Evolutionary conservation across 2,888 invertebrate species (phyloP).

Genomic region (Epirrhoe alternata): DNA sequence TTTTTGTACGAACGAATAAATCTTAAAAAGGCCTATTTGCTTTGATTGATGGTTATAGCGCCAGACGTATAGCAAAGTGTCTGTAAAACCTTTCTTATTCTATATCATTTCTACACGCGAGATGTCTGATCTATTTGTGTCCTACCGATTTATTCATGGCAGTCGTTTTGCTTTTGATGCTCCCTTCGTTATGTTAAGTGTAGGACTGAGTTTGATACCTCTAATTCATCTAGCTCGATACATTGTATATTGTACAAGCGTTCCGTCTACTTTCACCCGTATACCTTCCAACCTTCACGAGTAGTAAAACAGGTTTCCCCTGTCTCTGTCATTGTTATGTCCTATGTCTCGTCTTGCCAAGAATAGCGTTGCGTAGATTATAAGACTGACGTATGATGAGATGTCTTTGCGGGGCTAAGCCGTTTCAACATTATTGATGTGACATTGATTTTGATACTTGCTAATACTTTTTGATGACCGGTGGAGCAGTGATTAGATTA

Average conservation of each 20-base stretch:
- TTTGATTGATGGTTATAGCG: conserved; percentile 30
- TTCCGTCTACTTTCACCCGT: conserved; percentile 58
- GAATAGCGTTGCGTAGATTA: conserved; percentile 24
- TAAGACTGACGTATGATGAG: conserved; percentile 14
- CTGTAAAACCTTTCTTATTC: conserved; percentile 27
- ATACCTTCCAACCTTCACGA: conserved; percentile 58
- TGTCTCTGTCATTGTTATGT: conserved; percentile 45
- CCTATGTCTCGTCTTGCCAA: conserved; percentile 38
- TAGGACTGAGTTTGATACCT: conserved; percentile 18
- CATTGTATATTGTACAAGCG: conserved; percentile 40
- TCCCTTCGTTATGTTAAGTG: conserved; percentile 40
- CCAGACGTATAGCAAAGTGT: conserved; percentile 12
- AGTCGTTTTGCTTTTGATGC: conserved; percentile 43
- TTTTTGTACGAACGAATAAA: conserved; percentile 21
- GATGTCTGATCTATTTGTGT: conserved; percentile 38
- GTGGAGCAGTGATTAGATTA: no score
- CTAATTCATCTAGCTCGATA: conserved; percentile 45
- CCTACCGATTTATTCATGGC: conserved; percentile 34
- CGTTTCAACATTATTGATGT: neutral
- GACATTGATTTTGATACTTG: neutral
- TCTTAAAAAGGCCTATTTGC: conserved; percentile 20
- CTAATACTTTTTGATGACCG: no score
- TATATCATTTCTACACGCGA: conserved; percentile 36
- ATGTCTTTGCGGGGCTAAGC: conserved; percentile 8
- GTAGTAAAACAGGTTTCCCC: conserved; percentile 55